These are phyloP conservation scores for Thysanoteuthis rhombus DNA, from an alignment of 2,888 invertebrate species.

Conservation along the genomic window DNA sequence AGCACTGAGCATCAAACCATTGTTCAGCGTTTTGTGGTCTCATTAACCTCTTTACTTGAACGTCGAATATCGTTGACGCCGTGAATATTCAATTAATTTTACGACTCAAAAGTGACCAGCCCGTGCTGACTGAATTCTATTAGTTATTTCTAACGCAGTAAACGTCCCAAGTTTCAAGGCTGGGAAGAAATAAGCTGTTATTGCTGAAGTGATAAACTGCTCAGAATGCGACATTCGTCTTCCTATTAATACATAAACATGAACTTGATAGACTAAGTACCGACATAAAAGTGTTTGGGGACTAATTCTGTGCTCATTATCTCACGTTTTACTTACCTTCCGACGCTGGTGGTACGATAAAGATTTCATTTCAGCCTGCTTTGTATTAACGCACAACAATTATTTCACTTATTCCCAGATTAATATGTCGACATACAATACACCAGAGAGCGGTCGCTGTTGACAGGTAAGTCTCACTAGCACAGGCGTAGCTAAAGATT, in stretches of 20 bases:
- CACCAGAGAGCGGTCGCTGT: too few relatives aligned
- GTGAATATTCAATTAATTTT: too few relatives aligned
- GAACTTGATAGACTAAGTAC: not conserved
- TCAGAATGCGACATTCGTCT: not conserved
- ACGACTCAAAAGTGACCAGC: too few relatives aligned
- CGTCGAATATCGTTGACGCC: too few relatives aligned
- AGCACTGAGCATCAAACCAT: too few relatives aligned
- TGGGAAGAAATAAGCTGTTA: not conserved
- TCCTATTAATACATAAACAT: not conserved
- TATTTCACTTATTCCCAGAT: not conserved
- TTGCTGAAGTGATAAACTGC: not conserved
- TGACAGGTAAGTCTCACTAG: not conserved
- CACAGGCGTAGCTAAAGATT: too few relatives aligned
- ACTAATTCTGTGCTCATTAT: not conserved
- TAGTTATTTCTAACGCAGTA: too few relatives aligned
- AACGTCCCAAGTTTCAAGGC: too few relatives aligned
- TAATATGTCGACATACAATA: not conserved
- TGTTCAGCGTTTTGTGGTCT: too few relatives aligned
- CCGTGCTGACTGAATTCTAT: too few relatives aligned
- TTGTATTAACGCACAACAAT: not conserved
- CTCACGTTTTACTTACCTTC: too few relatives aligned
- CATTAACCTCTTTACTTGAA: too few relatives aligned
- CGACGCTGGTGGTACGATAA: not conserved
- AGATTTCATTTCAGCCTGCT: not conserved
- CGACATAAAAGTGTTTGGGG: not conserved